Percentiles rank a stretch among this genome's conserved stretches.
Conservation (phyloP, 2,888 invertebrate species). For the Morpho helenor region DNA sequence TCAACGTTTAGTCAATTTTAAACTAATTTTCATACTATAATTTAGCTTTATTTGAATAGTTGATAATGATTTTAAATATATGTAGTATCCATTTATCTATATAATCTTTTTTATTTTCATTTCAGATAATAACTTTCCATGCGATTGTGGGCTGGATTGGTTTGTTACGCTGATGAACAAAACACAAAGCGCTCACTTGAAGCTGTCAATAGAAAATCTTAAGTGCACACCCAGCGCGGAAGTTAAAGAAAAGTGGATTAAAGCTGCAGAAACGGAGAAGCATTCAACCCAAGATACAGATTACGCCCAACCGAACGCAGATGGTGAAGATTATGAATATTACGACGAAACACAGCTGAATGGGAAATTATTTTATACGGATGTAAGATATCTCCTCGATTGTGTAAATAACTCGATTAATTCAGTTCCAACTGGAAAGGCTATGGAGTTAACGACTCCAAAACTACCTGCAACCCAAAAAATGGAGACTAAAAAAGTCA, state of each 20-base stretch:
- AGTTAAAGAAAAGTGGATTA: slow-evolving; percentile 51
- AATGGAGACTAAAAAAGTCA: slow-evolving; percentile 23
- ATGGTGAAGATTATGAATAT: slow-evolving; percentile 54
- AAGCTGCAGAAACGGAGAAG: slow-evolving; percentile 29
- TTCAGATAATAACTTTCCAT: slow-evolving; percentile 65
- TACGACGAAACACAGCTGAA: slow-evolving; percentile 65
- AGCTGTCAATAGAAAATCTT: slow-evolving; percentile 54
- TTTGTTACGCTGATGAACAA: slow-evolving; percentile 55
- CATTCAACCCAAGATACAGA: slow-evolving; percentile 38
- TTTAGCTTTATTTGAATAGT: too few relatives aligned
- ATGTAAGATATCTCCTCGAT: slow-evolving; percentile 56
- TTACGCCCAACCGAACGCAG: neutral
- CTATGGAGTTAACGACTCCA: too few relatives aligned
- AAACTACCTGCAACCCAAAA: neutral
- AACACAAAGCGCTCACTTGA: slow-evolving; percentile 51
- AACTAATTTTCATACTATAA: too few relatives aligned
- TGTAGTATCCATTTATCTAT: too few relatives aligned
- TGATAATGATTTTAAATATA: too few relatives aligned
- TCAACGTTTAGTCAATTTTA: too few relatives aligned
- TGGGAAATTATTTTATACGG: slow-evolving; percentile 65
- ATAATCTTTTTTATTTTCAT: slow-evolving; percentile 21
- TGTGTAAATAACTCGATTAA: slow-evolving; percentile 35
- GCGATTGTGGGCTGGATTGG: slow-evolving; percentile 64
- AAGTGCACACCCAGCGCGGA: slow-evolving; percentile 55
- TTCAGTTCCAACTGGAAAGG: neutral